Percentiles rank a stretch among this genome's conserved stretches.
phyloP scores from a whole-genome alignment of 2,113 vertebrate species.

The Turnix velox region DNA sequence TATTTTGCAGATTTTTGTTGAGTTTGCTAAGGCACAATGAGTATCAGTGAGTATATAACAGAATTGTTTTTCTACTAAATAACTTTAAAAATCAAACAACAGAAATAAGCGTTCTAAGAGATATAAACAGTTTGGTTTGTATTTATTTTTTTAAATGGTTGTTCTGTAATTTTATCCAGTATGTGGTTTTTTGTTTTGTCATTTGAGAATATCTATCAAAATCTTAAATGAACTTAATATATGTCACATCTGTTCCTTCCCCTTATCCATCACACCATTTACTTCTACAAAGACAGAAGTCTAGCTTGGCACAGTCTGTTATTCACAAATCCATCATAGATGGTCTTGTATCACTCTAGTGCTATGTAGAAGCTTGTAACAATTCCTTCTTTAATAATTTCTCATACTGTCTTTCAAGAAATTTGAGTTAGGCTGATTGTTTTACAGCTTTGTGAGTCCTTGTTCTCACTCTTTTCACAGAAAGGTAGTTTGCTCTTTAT shows the following conservation, averaged over 20 bases:
- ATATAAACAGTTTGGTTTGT: background rate
- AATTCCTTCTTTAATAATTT: background rate
- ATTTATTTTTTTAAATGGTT: background rate
- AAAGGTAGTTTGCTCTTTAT: background rate
- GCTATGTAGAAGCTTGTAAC: background rate
- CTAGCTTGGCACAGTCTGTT: background rate
- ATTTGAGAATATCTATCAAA: background rate
- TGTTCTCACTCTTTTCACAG: background rate
- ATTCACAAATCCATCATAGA: background rate
- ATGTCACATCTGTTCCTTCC: background rate
- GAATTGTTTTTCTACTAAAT: background rate
- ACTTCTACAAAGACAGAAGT: background rate
- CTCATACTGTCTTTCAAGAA: background rate
- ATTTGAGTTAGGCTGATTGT: background rate
- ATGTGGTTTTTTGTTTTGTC: fast-evolving
- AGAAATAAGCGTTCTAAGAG: background rate
- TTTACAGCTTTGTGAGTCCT: background rate
- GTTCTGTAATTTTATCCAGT: background rate
- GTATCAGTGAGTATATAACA: background rate
- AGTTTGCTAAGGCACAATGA: background rate
- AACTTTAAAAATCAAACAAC: background rate
- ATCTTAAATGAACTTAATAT: background rate
- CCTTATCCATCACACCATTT: background rate
- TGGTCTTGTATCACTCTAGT: background rate
- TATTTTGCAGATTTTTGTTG: background rate